Conservation (phyloP, 2,113 vertebrate genomes). For the Melanostigma gelatinosum region DNA sequence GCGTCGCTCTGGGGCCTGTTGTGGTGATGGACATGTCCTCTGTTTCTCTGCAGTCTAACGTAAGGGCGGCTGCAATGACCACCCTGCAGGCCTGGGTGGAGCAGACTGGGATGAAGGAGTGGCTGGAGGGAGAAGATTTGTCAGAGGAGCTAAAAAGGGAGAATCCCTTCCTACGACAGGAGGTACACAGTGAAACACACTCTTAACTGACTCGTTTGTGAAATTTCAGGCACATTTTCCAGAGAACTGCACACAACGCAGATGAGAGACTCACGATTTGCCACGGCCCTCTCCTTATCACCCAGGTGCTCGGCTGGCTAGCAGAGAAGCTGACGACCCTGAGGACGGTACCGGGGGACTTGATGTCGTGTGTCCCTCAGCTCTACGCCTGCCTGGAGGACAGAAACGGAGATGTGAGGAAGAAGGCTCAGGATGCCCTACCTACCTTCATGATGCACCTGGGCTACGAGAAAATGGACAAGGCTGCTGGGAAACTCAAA, state of each 20-base stretch:
- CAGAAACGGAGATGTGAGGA: conserved; percentile 96
- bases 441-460: conserved; percentile 99
- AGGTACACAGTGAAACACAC: conserved; percentile 78
- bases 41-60: conserved; percentile 83
- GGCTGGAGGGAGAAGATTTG: conserved; percentile 97
- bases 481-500: conserved; percentile 94
- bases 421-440: conserved; percentile 96
- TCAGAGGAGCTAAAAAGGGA: conserved; percentile 97
- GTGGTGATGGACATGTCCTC: not conserved
- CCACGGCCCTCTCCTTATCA: not conserved
- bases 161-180: conserved; percentile 96
- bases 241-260: not conserved
- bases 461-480: conserved; percentile 95
- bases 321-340: conserved; percentile 92
- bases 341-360: conserved; percentile 88
- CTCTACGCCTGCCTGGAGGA: conserved; percentile 95
- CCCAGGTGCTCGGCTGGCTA: conserved; percentile 93
- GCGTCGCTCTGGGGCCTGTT: not conserved
- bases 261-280: too few relatives aligned
- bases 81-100: conserved; percentile 96
- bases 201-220: not conserved
- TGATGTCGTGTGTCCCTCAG: conserved; percentile 90
- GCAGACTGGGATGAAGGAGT: conserved; percentile 98
- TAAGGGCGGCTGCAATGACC: conserved; percentile 89
- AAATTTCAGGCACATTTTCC: not conserved